Conservation (phyloP, 2,888 invertebrate genomes). For the Leptopilina drosophilae region DNA sequence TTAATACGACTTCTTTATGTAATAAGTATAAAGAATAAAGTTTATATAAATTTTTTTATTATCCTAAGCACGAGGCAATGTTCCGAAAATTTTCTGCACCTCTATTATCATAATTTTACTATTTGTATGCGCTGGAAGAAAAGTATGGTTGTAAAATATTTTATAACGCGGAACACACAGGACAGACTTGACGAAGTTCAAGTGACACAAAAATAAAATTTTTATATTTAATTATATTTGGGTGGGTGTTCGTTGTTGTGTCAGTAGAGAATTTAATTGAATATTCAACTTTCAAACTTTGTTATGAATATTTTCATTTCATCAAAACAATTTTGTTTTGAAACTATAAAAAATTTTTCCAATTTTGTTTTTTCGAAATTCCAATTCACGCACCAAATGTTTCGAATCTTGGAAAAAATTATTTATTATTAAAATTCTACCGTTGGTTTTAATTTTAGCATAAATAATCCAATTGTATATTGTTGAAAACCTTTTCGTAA, state of each 20-base stretch:
- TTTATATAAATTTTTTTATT: constrained; percentile 5
- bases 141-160: constrained; percentile 11
- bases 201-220: constrained; percentile 1
- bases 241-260: not conserved
- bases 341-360: not conserved
- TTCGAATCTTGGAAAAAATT: too few species aligned
- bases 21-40: not conserved
- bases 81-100: constrained; percentile 6
- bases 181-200: not conserved
- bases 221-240: not conserved
- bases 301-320: not conserved
- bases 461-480: too few species aligned
- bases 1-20: not conserved
- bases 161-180: constrained; percentile 3
- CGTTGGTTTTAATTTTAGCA: too few species aligned
- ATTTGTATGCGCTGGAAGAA: not conserved
- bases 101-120: not conserved
- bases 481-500: too few species aligned
- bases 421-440: too few species aligned
- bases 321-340: constrained; percentile 7
- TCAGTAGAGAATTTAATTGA: not conserved
- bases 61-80: not conserved
- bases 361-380: too few species aligned
- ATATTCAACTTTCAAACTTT: not conserved
- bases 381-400: too few species aligned